A percentile compares a stretch with the other conserved stretches of the same genome.
Evolutionary conservation across 2,888 invertebrate genomes (phyloP).

Genomic region (Tenthredo scrophulariae): DNA sequence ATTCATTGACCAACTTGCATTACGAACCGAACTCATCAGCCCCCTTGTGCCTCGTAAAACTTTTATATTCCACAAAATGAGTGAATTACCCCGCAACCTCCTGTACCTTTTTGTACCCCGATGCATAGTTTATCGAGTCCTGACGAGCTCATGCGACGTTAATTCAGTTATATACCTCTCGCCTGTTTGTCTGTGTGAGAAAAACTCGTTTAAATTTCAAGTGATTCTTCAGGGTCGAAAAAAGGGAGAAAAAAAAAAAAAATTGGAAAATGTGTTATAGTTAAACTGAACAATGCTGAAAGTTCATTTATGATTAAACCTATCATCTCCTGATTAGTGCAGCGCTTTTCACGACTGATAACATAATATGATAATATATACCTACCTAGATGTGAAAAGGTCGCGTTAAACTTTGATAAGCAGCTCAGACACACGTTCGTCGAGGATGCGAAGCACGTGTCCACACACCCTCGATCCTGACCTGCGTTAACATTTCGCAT

Average conservation of each 20-base stretch:
- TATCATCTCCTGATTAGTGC: neutral
- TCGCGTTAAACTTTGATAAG: constrained; percentile 30
- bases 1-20: constrained; percentile 69
- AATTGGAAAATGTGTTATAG: neutral
- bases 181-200: neutral
- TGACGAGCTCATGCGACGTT: constrained; percentile 44
- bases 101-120: constrained; percentile 23
- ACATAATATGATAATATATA: neutral
- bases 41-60: constrained; percentile 63
- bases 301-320: neutral
- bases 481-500: constrained; percentile 2
- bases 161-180: constrained; percentile 20
- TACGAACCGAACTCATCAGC: constrained; percentile 64
- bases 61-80: constrained; percentile 66
- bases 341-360: neutral
- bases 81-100: constrained; percentile 43
- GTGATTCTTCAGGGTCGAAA: constrained; percentile 1
- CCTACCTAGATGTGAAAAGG: neutral
- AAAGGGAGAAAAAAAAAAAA: neutral
- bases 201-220: constrained; percentile 18
- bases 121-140: constrained; percentile 40
- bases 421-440: constrained; percentile 20
- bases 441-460: constrained; percentile 37
- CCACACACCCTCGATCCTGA: constrained; percentile 44
- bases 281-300: neutral